Evolutionary conservation across 2,113 vertebrate genomes (phyloP).

Genomic region (Tetraodon nigroviridis): DNA sequence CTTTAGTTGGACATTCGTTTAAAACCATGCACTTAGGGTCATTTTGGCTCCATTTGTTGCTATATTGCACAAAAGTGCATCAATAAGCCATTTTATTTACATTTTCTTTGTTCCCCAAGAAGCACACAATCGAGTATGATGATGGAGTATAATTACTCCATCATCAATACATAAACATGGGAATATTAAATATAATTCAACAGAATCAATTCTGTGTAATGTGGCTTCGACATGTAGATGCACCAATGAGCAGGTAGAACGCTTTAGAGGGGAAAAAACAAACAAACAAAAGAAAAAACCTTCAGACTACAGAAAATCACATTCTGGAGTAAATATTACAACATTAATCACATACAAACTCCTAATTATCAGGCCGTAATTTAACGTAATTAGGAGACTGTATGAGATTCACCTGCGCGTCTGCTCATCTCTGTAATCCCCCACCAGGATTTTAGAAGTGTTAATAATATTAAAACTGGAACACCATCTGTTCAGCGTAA

Average conservation of each 20-base stretch:
- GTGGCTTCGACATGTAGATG: too few species aligned
- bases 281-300: neutral
- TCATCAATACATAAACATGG: too few species aligned
- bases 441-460: slow-evolving; percentile 45
- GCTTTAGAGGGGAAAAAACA: neutral
- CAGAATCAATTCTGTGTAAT: too few species aligned
- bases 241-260: too few species aligned
- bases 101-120: too few species aligned
- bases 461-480: slow-evolving; percentile 77
- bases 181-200: too few species aligned
- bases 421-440: slow-evolving; percentile 35
- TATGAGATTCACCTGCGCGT: slow-evolving; percentile 46
- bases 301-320: neutral
- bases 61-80: neutral
- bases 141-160: too few species aligned
- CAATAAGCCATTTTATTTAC: too few species aligned
- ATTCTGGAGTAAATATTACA: slow-evolving; percentile 11
- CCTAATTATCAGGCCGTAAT: slow-evolving; percentile 3
- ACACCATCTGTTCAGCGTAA: slow-evolving; percentile 70
- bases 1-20: neutral
- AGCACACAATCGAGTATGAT: too few species aligned
- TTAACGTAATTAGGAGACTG: slow-evolving; percentile 54
- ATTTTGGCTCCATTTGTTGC: slow-evolving; percentile 16
- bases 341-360: too few species aligned
- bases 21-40: slow-evolving; percentile 13